A percentile compares a stretch with the other conserved stretches of the same genome.
phyloP scores from a whole-genome alignment of 23 tunicate species.

The Trididemnum clinides region DNA sequence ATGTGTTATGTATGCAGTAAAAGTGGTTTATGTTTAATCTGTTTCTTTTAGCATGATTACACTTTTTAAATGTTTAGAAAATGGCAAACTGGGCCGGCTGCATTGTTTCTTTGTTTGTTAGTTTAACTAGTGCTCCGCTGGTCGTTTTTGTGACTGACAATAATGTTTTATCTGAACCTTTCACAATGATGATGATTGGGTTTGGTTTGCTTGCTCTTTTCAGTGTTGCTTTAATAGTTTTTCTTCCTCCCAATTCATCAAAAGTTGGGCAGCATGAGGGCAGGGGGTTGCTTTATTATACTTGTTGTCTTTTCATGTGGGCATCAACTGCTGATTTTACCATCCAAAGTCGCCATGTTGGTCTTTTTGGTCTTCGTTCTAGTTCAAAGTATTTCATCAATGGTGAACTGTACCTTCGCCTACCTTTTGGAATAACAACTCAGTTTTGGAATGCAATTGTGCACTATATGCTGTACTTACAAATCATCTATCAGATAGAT shows the following conservation, averaged over 20 bases:
- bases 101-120: too few species aligned
- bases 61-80: too few species aligned
- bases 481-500: slow-evolving; percentile 65
- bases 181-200: slow-evolving; percentile 19
- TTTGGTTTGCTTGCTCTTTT: not conserved
- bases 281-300: slow-evolving; percentile 65
- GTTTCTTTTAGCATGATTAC: too few species aligned
- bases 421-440: slow-evolving; percentile 50
- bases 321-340: slow-evolving; percentile 52
- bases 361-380: slow-evolving; percentile 28
- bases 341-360: slow-evolving; percentile 26
- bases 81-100: too few species aligned
- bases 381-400: slow-evolving; percentile 37
- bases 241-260: slow-evolving; percentile 27
- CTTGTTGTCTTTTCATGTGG: slow-evolving; percentile 79
- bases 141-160: slow-evolving; percentile 3
- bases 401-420: slow-evolving; percentile 60
- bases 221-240: not conserved
- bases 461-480: slow-evolving; percentile 40
- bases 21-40: too few species aligned
- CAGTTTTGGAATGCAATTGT: slow-evolving; percentile 72
- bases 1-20: too few species aligned
- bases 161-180: slow-evolving; percentile 19
- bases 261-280: too few species aligned
- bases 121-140: slow-evolving; percentile 11